phyloP scores from a whole-genome alignment of 2,797 vertebrate genomes.

The Pangasius macronema region DNA sequence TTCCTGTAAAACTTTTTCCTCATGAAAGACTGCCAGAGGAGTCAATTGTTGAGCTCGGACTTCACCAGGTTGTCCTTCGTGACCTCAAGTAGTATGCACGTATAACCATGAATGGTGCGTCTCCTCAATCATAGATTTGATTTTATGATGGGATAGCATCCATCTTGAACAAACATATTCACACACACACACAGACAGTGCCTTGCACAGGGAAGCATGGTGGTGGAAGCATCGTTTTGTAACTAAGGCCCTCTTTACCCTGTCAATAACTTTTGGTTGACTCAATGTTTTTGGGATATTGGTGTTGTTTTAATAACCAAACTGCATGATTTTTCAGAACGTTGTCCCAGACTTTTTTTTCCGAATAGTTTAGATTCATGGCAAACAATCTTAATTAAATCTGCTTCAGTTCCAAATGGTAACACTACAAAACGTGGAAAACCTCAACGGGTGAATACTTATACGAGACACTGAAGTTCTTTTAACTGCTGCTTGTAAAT shows the following conservation, averaged over 20 bases:
- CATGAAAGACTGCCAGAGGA: not conserved
- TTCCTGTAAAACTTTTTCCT: not conserved
- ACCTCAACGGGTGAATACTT: not conserved
- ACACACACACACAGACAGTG: not conserved
- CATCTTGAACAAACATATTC: not conserved
- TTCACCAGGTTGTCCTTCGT: not conserved
- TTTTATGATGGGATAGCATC: not conserved
- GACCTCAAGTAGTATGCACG: not conserved
- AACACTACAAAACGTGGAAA: not conserved
- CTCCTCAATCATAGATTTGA: not conserved
- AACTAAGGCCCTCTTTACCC: not conserved
- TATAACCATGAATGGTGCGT: not conserved
- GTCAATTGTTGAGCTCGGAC: not conserved
- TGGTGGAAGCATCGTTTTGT: not conserved
- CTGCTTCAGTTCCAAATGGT: not conserved
- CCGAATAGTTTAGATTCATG: not conserved
- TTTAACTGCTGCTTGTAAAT: not conserved
- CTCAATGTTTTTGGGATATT: not conserved
- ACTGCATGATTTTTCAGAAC: not conserved
- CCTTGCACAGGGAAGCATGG: not conserved
- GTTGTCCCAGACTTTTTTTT: not conserved
- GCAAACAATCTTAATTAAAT: not conserved
- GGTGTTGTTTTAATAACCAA: not conserved
- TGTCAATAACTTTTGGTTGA: not conserved
- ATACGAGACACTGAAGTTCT: not conserved